Evolutionary conservation across 2,113 vertebrate genomes (phyloP).

Genomic region (Budorcas taxicolor): DNA sequence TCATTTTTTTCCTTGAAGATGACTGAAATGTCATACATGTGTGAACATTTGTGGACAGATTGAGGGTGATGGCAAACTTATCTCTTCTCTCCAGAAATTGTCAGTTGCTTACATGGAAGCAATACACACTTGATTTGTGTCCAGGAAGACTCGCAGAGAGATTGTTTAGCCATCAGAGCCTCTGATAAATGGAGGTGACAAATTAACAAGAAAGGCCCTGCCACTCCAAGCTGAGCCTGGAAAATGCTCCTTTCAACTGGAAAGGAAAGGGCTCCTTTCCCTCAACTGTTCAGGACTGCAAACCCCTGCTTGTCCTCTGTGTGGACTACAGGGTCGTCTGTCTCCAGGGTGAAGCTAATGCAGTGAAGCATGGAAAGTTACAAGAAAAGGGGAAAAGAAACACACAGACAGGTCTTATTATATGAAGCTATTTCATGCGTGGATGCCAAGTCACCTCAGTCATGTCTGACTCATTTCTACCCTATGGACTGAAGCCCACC

Average conservation of each 20-base stretch:
- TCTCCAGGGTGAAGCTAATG: not conserved
- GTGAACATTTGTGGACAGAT: not conserved
- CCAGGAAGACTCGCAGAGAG: not conserved
- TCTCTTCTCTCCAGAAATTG: not conserved
- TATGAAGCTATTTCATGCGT: not conserved
- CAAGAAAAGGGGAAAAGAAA: not conserved
- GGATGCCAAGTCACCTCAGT: not conserved
- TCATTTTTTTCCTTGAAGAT: not conserved
- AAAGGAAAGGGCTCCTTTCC: not conserved
- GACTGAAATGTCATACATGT: rapidly evolving
- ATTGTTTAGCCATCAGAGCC: not conserved
- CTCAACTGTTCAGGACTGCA: not conserved
- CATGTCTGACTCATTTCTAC: not conserved
- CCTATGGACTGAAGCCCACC: not conserved
- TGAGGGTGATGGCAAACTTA: not conserved
- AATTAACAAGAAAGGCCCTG: not conserved
- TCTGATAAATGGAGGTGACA: not conserved
- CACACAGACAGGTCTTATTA: rapidly evolving
- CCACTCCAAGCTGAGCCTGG: rapidly evolving
- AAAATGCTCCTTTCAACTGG: not conserved
- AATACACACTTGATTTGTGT: not conserved
- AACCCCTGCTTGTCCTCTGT: rapidly evolving
- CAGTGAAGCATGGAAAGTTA: not conserved
- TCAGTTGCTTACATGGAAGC: not conserved
- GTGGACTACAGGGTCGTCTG: rapidly evolving